phyloP scores from a whole-genome alignment of 2,113 vertebrate species.

The Oophaga pumilio region DNA sequence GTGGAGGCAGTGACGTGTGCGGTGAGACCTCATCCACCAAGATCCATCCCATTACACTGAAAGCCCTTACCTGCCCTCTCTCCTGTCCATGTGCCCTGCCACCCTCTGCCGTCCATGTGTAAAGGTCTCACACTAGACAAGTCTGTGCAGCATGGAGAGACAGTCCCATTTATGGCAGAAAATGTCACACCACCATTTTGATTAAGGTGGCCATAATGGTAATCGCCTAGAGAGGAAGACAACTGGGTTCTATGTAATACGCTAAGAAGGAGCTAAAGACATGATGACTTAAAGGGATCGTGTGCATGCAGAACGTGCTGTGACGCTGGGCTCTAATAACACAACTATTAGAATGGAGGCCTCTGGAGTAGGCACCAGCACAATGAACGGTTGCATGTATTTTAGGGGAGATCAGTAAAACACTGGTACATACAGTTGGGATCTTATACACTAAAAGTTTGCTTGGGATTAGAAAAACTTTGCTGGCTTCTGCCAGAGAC shows the following conservation, averaged over 20 bases:
- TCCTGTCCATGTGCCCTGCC: neutral
- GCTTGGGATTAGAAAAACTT: neutral
- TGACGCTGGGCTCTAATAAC: neutral
- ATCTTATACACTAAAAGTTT: neutral
- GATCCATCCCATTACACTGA: neutral
- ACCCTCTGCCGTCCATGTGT: neutral
- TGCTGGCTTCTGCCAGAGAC: neutral
- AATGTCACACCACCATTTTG: neutral
- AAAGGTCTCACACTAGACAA: neutral
- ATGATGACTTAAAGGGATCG: neutral
- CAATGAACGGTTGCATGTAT: no score
- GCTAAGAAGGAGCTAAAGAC: neutral
- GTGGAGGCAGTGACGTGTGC: neutral
- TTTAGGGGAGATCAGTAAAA: neutral
- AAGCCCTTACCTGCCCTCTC: neutral
- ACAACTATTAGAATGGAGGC: neutral
- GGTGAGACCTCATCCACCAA: neutral
- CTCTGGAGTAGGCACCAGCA: neutral
- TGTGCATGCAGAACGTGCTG: neutral
- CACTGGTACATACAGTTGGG: neutral
- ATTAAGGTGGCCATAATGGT: neutral
- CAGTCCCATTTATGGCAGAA: neutral
- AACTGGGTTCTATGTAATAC: neutral
- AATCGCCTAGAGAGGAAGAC: neutral
- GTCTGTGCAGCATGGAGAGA: neutral